Evolutionary conservation across 2,888 invertebrate species (phyloP).

Genomic region (Cheilosia grossa): DNA sequence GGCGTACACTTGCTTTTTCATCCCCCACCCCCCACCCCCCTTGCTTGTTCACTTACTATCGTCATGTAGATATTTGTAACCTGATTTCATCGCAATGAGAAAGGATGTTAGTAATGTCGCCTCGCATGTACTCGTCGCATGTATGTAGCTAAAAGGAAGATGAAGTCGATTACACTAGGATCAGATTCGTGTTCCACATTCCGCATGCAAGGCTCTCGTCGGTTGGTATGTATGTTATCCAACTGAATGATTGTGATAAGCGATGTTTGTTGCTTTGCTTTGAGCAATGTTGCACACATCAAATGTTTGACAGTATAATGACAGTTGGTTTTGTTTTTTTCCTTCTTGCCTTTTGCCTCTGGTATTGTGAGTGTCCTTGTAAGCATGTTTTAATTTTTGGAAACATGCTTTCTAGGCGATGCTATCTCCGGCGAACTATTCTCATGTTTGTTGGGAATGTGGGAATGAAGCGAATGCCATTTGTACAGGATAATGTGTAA

Average conservation of each 20-base stretch:
- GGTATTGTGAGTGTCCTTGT: conserved; percentile 26
- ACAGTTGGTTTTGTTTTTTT: conserved; percentile 30
- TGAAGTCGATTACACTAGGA: conserved; percentile 60
- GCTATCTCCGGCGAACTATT: neutral
- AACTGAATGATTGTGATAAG: conserved; percentile 63
- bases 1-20: conserved; percentile 30
- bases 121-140: conserved; percentile 42
- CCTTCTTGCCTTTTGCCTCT: neutral
- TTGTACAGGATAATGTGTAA: conserved; percentile 55
- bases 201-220: conserved; percentile 24
- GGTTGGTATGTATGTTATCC: conserved; percentile 10
- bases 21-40: neutral
- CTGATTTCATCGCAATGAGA: conserved; percentile 59
- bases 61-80: conserved; percentile 68
- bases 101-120: conserved; percentile 62
- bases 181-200: conserved; percentile 62
- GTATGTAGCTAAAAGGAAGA: conserved; percentile 32
- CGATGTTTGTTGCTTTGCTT: conserved; percentile 68
- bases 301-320: conserved; percentile 64
- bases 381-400: conserved; percentile 52
- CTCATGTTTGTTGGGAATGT: neutral
- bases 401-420: conserved; percentile 10
- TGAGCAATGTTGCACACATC: conserved; percentile 70
- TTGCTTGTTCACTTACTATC: conserved; percentile 15
- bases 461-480: conserved; percentile 29